Percentiles rank a stretch among this genome's conserved stretches.
These are phyloP conservation scores for Drosophila obscura DNA, from an alignment of 1,140 invertebrate genomes.

Conservation along the genomic window DNA sequence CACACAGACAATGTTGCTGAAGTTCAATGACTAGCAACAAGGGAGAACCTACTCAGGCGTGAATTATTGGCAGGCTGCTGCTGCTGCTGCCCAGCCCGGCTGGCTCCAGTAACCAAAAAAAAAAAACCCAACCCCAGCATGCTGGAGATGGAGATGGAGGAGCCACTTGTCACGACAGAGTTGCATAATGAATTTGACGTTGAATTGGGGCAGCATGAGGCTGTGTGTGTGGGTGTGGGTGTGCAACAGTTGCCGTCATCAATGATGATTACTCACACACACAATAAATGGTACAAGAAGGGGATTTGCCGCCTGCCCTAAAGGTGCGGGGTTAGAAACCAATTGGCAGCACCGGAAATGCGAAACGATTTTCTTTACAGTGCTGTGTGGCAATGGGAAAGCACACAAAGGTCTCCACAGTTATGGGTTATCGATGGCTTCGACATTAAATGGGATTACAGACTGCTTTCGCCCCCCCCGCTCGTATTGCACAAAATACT, in stretches of 20 bases:
- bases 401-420: too few relatives aligned
- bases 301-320: too few relatives aligned
- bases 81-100: background rate
- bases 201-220: background rate
- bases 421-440: background rate
- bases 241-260: constrained; percentile 73
- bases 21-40: constrained; percentile 79
- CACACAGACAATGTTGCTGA: constrained; percentile 55
- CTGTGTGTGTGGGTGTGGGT: background rate
- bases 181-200: constrained; percentile 43
- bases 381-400: too few relatives aligned
- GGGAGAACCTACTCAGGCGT: constrained; percentile 66
- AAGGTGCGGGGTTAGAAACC: too few relatives aligned
- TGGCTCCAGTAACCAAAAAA: background rate
- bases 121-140: background rate
- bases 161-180: constrained; percentile 53
- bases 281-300: constrained; percentile 72
- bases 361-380: too few relatives aligned
- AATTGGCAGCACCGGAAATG: too few relatives aligned
- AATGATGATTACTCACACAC: constrained; percentile 59
- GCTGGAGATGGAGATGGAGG: constrained; percentile 31
- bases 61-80: constrained; percentile 56
- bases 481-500: background rate
- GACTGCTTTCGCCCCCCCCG: too few relatives aligned
- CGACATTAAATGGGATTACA: background rate